Base-by-base conservation (phyloP, 2,797 vertebrate species). In the Siniperca undulata region DNA sequence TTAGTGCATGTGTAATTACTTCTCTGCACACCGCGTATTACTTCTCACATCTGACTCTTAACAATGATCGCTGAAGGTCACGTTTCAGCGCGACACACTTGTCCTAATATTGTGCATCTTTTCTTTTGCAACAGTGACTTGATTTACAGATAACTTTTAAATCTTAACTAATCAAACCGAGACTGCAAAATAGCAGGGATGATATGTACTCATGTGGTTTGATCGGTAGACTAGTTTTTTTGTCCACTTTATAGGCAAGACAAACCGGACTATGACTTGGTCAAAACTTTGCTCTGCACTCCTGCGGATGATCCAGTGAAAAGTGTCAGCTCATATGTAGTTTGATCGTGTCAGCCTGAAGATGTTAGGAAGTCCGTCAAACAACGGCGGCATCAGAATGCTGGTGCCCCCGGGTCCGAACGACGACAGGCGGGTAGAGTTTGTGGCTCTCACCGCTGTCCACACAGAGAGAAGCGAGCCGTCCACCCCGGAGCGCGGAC, bases 381-480 rank as follows among this genome's bases (percentile, higher is more conserved):
- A 97, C 92, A 97, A 97, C 95, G 96, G 96, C 84, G 95, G 96
- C 84, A 91, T 96, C 87, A 94, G 95, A 70, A 96, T 95, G 95
- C 93, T 96, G 66, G 94, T 82, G 69, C 93, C 94, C 77, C 94
- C 95, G 74, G 91, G 88, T 52, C 75, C 94, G 27, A 89, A 82
- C 86, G 96, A 96, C 87, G 97, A 97, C 83, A 89, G 96, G 87
- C 95, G 96, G 61, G 95, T 96, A 24, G 97, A 97, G 95, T 97
- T 97, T 80, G 97, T 98, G 89, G 97, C 97, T 70, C 97, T 98
- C 79, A 96, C 96, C 42, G 96, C 97, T 0, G 97, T 98, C 56
- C 97, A 96, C 89, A 97, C 97, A 46, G 97, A 98, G 94, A 92
- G 93, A 69, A 95, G 94, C 85, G 96, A 97, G 85, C 95, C 95